Evolutionary conservation across 2,113 vertebrate species (phyloP).

Genomic region (Melospiza georgiana): DNA sequence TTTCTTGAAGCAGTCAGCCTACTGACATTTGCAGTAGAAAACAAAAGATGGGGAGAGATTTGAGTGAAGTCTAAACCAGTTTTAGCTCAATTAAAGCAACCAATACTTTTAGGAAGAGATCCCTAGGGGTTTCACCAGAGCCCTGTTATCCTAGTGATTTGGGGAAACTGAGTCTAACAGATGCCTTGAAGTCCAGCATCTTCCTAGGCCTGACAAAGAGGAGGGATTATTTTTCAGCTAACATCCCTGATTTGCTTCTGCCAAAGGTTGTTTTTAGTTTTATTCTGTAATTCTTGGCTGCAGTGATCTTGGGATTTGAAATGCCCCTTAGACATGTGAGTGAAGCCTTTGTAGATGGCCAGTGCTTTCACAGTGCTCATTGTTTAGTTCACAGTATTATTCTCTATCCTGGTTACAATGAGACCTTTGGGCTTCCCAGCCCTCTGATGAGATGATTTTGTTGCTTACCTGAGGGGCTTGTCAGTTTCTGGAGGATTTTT

Average conservation of each 20-base stretch:
- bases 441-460: neutral
- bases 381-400: neutral
- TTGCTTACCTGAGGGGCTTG: neutral
- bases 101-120: neutral
- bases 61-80: neutral
- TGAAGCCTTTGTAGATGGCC: neutral
- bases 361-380: neutral
- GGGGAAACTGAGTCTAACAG: neutral
- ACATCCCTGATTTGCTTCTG: neutral
- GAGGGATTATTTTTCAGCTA: neutral
- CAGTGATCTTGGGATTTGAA: neutral
- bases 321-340: neutral
- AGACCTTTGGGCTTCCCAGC: neutral
- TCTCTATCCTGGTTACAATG: slow-evolving; percentile 16
- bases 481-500: neutral
- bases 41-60: neutral
- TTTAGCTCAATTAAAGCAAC: neutral
- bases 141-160: neutral
- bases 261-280: neutral
- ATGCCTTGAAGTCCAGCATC: fast-evolving
- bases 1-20: neutral
- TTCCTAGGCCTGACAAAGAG: neutral
- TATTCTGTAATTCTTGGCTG: neutral
- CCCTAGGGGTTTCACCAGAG: neutral
- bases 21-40: neutral